phyloP scores from a whole-genome alignment of 1,140 invertebrate genomes.

The Epicauta chinensis region DNA sequence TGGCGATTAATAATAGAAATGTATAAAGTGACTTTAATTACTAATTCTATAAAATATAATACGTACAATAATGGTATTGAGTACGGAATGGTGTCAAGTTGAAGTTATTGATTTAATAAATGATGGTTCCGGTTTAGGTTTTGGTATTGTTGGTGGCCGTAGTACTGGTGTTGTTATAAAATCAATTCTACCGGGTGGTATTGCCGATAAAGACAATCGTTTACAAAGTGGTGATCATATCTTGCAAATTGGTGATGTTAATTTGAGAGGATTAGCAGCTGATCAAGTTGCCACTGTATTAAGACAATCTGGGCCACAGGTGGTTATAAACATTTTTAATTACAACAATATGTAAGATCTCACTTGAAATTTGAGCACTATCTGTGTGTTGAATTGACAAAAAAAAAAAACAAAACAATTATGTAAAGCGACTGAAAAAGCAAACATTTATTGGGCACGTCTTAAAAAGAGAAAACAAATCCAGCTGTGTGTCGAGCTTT shows the following conservation, averaged over 20 bases:
- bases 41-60: neutral
- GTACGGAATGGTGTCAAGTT: constrained; percentile 88
- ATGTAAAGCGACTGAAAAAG: too few relatives aligned
- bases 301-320: constrained; percentile 73
- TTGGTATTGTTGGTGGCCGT: constrained; percentile 90
- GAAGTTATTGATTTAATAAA: constrained; percentile 85
- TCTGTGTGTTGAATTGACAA: too few relatives aligned
- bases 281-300: constrained; percentile 91
- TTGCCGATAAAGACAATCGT: constrained; percentile 83
- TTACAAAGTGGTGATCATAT: constrained; percentile 91
- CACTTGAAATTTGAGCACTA: constrained; percentile 17
- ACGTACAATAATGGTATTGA: constrained; percentile 56
- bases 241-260: constrained; percentile 88
- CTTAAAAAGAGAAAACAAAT: too few relatives aligned
- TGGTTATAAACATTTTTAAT: constrained; percentile 27
- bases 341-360: constrained; percentile 26
- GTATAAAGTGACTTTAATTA: too few relatives aligned
- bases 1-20: too few relatives aligned
- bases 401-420: too few relatives aligned
- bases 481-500: too few relatives aligned
- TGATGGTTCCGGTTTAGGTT: constrained; percentile 72
- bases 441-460: too few relatives aligned
- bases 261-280: constrained; percentile 83
- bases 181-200: constrained; percentile 84
- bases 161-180: constrained; percentile 97